Base-by-base conservation (phyloP, 2,888 invertebrate species). In the Pardosa pseudoannulata region DNA sequence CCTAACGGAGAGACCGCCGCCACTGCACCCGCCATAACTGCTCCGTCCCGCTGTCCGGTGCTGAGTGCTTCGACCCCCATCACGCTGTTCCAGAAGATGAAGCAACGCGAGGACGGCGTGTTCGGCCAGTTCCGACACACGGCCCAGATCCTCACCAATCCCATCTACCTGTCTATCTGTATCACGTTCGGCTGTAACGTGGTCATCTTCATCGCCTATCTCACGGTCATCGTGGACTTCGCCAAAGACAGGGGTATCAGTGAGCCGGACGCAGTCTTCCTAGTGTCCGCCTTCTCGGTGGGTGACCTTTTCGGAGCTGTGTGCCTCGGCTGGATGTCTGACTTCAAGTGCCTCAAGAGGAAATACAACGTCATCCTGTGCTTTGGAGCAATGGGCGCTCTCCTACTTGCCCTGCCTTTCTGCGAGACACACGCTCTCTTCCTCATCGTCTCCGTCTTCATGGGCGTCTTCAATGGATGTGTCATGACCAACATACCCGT, bases 401-500 rank as follows among this genome's bases (percentile, higher is more conserved):
- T 88, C 36, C 39, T 89, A 13, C 27, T 88, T 7, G 50, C 74
- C 7, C 28, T 88, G 19, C 88, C 87, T 6, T 73, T 56, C 0
- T 85, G 82, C 70, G 36, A 75, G 36, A 82, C 82, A 6, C 87
- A 87, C 27, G 71, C 80, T 1, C 32, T 75, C 9, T 82, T 89
- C 28, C 29, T 88, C 46, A 36, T 71, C 0, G 70, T 89, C 3
- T 83, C 89, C n/a, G 70, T 88, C 0, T 71, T 76, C 13, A 82
- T 88, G 68, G 89, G 89, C 0, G 62, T 89, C 16, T 86, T 88
- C 36, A 89, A 87, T 23, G 89, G 89, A 7, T 89, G 88, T 72
- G 88, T 89, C 64, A 89, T 89, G 88, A 83, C 89, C 6, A 83
- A 89, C 50, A 78, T 89, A 13, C 89, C 89, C 11, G 89, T 88